Conservation (phyloP, 2,888 invertebrate genomes). For the Yponomeuta plumbellus region DNA sequence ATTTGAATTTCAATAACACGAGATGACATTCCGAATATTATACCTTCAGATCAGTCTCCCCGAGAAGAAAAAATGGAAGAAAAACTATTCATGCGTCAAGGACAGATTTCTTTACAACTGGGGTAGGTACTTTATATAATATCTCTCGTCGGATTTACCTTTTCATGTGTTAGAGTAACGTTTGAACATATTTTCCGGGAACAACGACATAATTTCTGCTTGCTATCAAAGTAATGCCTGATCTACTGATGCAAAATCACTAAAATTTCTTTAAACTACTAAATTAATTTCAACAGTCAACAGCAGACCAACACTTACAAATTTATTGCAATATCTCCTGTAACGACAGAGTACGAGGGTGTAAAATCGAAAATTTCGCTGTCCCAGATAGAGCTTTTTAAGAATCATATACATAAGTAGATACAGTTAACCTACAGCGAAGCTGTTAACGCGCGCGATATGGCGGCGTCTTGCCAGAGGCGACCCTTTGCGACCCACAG, state of each 20-base stretch:
- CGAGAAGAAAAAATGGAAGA: neutral
- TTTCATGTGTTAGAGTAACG: neutral
- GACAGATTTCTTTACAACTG: neutral
- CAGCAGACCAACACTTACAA: too few species aligned
- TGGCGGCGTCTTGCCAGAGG: neutral
- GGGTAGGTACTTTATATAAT: neutral
- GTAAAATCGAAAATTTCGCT: too few species aligned
- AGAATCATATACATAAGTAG: too few species aligned
- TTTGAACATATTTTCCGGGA: neutral
- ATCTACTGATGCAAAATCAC: too few species aligned
- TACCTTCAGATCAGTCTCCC: neutral
- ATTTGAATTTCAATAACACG: slow-evolving; percentile 32
- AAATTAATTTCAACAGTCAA: too few species aligned
- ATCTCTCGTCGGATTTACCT: neutral
- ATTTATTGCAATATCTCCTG: too few species aligned
- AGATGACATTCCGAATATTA: slow-evolving; percentile 27
- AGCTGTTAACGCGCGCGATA: too few species aligned
- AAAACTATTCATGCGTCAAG: slow-evolving; percentile 11
- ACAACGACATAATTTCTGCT: neutral
- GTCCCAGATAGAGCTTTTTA: too few species aligned
- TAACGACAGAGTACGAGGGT: too few species aligned
- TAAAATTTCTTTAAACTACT: too few species aligned
- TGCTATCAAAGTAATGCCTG: too few species aligned
- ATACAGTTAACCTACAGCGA: too few species aligned
- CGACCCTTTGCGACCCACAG: neutral